phyloP scores from a whole-genome alignment of 2,113 vertebrate species.

The Maccullochella peelii region DNA sequence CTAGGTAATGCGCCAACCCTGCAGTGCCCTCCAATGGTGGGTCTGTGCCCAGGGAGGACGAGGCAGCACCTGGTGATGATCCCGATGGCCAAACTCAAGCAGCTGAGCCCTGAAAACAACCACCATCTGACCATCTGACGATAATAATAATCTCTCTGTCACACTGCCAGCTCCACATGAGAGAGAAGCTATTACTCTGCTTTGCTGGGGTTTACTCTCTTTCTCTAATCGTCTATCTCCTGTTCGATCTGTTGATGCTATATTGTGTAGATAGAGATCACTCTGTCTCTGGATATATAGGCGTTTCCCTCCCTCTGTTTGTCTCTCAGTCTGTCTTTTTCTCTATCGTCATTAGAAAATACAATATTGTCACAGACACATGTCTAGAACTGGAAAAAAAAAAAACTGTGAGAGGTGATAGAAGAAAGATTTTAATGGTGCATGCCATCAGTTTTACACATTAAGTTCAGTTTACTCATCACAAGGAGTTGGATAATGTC shows the following conservation, averaged over 20 bases:
- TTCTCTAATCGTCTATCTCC: constrained; percentile 33
- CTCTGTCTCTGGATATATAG: constrained; percentile 1
- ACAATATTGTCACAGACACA: not conserved
- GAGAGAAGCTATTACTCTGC: constrained; percentile 42
- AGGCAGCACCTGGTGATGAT: constrained; percentile 70
- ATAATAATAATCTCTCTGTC: constrained; percentile 70
- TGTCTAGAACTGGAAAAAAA: not conserved
- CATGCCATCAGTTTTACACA: not conserved
- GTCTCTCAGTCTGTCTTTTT: not conserved
- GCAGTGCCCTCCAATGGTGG: constrained; percentile 76
- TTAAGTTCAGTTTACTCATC: not conserved
- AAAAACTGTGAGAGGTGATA: not conserved
- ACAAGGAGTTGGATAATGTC: not conserved
- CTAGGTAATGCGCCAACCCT: constrained; percentile 53
- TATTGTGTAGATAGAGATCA: constrained; percentile 25
- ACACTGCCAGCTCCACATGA: constrained; percentile 66
- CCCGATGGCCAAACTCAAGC: constrained; percentile 71
- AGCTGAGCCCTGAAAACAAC: constrained; percentile 81
- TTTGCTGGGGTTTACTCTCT: constrained; percentile 31
- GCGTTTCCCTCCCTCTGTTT: not conserved
- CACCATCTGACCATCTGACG: constrained; percentile 80
- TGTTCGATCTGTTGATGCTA: constrained; percentile 28
- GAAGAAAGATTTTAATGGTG: not conserved
- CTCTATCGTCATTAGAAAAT: not conserved
- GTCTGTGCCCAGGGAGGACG: constrained; percentile 48